A percentile compares a stretch with the other conserved stretches of the same genome.
phyloP scores from a whole-genome alignment of 1,140 invertebrate species.

The Augochlora pura region DNA sequence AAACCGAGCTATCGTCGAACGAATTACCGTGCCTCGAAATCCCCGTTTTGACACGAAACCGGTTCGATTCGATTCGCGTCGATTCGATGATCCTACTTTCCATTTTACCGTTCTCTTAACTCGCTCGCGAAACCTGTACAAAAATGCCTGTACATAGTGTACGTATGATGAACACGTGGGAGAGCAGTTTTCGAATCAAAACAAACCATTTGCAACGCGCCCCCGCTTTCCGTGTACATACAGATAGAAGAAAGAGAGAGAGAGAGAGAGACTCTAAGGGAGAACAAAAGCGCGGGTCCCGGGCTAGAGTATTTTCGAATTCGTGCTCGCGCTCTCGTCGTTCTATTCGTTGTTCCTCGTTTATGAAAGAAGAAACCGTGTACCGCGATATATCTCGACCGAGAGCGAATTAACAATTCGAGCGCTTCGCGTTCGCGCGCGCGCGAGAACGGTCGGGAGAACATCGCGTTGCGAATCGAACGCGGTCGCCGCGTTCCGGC shows the following conservation, averaged over 20 bases:
- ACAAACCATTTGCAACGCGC: neutral
- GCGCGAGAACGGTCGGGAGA: neutral
- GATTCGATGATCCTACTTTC: no score
- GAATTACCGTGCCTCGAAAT: no score
- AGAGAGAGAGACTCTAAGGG: neutral
- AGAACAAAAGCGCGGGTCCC: no score
- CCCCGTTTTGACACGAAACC: no score
- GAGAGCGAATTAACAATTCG: neutral
- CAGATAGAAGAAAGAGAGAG: no score
- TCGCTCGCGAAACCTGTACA: constrained; percentile 30
- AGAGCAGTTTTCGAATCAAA: constrained; percentile 12
- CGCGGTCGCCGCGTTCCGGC: neutral
- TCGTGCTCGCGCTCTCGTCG: neutral
- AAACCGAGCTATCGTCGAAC: neutral
- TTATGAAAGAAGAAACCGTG: no score
- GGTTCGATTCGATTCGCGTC: no score
- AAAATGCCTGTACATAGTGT: constrained; percentile 52
- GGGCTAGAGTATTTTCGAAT: neutral
- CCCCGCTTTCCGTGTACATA: constrained; percentile 34
- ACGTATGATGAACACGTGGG: constrained; percentile 18
- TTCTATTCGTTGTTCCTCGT: constrained; percentile 2
- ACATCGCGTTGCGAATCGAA: neutral
- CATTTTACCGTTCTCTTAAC: no score
- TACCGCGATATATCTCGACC: neutral
- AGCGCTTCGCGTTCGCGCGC: neutral